Evolutionary conservation across 2,113 vertebrate species (phyloP).

Genomic region (Desmodus rotundus): DNA sequence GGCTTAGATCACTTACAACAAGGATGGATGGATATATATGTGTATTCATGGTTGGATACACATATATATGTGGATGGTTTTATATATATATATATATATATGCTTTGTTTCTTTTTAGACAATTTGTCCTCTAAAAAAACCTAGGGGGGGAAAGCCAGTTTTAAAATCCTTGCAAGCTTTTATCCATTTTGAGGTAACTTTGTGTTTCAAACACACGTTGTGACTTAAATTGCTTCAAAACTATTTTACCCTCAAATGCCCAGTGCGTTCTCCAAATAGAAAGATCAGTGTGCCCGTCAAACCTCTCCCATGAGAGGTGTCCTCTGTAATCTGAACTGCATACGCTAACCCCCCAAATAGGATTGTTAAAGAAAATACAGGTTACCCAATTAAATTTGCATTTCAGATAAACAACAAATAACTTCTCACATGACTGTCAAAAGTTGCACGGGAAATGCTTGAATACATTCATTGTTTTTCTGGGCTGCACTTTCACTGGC

Average conservation of each 20-base stretch:
- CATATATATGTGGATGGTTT: no score
- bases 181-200: not conserved
- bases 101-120: not conserved
- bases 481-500: not conserved
- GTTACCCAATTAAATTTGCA: slow-evolving; percentile 5
- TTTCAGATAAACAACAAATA: not conserved
- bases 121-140: not conserved
- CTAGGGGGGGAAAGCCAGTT: not conserved
- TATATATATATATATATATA: no score
- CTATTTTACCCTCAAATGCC: not conserved
- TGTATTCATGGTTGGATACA: no score
- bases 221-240: slow-evolving; percentile 34
- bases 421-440: not conserved
- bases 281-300: not conserved
- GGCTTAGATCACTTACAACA: not conserved
- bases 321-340: not conserved
- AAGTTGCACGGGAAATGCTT: not conserved
- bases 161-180: slow-evolving; percentile 19
- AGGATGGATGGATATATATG: not conserved
- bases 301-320: not conserved
- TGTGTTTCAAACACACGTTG: not conserved
- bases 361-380: not conserved
- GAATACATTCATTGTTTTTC: not conserved
- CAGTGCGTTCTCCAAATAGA: not conserved
- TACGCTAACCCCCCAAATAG: not conserved